Conservation (phyloP, 2,888 invertebrate genomes). For the Balanococcus diminutus region DNA sequence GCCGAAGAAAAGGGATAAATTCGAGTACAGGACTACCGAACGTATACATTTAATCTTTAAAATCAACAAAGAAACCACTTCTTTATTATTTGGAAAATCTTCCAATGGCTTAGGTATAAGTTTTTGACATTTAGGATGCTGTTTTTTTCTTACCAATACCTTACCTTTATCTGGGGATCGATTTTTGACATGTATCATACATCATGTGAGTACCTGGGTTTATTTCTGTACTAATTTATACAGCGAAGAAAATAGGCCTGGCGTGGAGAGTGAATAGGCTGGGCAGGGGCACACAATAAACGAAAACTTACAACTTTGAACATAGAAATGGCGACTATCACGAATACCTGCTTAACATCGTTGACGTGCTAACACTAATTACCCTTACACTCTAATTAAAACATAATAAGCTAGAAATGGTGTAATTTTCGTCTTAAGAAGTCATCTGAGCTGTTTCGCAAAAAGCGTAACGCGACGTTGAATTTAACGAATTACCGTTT, state of each 20-base stretch:
- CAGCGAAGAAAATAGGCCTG: no score
- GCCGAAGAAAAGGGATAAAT: neutral
- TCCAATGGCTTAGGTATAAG: neutral
- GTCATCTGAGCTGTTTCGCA: conserved; percentile 15
- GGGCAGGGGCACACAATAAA: no score
- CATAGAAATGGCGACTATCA: no score
- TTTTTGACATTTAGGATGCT: neutral
- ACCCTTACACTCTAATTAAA: neutral
- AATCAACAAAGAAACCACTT: neutral
- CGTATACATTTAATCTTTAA: neutral
- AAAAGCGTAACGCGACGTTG: conserved; percentile 20
- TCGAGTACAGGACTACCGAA: neutral
- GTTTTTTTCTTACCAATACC: no score
- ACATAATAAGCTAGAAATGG: conserved; percentile 25
- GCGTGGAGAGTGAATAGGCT: no score
- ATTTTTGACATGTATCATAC: no score
- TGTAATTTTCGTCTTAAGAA: conserved; percentile 32
- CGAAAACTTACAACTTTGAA: no score
- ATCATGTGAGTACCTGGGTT: no score
- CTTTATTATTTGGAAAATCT: neutral
- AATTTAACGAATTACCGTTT: conserved; percentile 29
- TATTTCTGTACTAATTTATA: no score
- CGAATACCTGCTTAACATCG: neutral
- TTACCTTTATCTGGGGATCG: no score
- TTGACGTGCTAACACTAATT: conserved; percentile 10